Conservation (phyloP, 2,888 invertebrate species). For the Noctua pronuba region DNA sequence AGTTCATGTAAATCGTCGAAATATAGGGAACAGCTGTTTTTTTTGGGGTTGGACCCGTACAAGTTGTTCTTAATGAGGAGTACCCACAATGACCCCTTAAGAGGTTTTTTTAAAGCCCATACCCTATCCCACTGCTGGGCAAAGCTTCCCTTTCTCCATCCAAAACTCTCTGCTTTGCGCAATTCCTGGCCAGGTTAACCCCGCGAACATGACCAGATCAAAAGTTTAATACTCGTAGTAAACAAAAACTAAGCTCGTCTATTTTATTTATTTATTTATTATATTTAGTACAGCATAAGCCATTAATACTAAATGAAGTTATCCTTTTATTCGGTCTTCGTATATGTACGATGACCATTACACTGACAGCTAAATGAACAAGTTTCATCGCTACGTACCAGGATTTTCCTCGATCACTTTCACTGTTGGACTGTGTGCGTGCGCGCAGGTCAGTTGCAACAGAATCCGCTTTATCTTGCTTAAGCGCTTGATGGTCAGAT, state of each 20-base stretch:
- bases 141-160: neutral
- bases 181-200: neutral
- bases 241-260: neutral
- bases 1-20: neutral
- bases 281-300: too few relatives aligned
- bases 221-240: neutral
- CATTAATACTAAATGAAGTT: too few relatives aligned
- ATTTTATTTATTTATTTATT: too few relatives aligned
- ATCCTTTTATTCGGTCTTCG: too few relatives aligned
- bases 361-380: constrained; percentile 60
- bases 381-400: constrained; percentile 63
- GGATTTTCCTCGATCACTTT: constrained; percentile 75
- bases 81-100: neutral
- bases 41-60: neutral
- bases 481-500: constrained; percentile 31
- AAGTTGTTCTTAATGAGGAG: neutral
- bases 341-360: neutral
- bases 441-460: constrained; percentile 53
- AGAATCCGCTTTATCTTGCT: constrained; percentile 52
- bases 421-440: constrained; percentile 62
- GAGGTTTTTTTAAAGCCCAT: neutral
- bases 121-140: neutral
- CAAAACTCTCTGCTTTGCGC: neutral
- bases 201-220: neutral
- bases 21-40: neutral